Conservation (phyloP, 2,888 invertebrate species). For the Crocallis elinguaria region DNA sequence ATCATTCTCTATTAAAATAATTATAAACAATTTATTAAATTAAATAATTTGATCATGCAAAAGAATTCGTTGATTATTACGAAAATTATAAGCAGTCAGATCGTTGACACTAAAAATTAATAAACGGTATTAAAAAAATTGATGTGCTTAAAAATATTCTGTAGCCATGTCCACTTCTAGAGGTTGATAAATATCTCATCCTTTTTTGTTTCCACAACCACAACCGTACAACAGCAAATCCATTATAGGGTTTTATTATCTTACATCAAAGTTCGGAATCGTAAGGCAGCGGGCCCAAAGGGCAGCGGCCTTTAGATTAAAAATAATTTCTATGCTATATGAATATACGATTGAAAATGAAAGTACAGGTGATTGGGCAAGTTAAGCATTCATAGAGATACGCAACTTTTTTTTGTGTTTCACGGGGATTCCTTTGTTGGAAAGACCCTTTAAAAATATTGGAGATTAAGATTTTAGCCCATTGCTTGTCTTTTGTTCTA, state of each 20-base stretch:
- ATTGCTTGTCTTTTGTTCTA: conserved; percentile 18
- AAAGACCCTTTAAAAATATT: conserved; percentile 49
- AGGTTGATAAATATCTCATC: conserved; percentile 53
- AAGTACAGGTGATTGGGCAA: conserved; percentile 45
- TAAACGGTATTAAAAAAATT: neutral
- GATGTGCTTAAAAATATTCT: neutral
- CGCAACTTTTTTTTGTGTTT: conserved; percentile 65
- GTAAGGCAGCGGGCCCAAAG: conserved; percentile 56
- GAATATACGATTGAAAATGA: conserved; percentile 59
- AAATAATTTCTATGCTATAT: conserved; percentile 55
- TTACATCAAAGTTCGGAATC: conserved; percentile 72
- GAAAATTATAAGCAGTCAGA: too few species aligned
- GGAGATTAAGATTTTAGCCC: conserved; percentile 24
- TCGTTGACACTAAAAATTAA: too few species aligned
- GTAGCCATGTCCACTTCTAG: conserved; percentile 50
- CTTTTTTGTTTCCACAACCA: conserved; percentile 63
- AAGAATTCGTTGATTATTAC: too few species aligned
- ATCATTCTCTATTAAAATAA: too few species aligned
- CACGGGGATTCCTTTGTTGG: conserved; percentile 72
- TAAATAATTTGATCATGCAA: too few species aligned
- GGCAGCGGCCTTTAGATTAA: conserved; percentile 39
- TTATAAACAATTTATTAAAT: too few species aligned
- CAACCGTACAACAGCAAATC: conserved; percentile 67
- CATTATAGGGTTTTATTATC: conserved; percentile 79
- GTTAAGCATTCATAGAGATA: conserved; percentile 69